phyloP scores from a whole-genome alignment of 2,888 invertebrate species.

The Trissoscelio sp. region DNA sequence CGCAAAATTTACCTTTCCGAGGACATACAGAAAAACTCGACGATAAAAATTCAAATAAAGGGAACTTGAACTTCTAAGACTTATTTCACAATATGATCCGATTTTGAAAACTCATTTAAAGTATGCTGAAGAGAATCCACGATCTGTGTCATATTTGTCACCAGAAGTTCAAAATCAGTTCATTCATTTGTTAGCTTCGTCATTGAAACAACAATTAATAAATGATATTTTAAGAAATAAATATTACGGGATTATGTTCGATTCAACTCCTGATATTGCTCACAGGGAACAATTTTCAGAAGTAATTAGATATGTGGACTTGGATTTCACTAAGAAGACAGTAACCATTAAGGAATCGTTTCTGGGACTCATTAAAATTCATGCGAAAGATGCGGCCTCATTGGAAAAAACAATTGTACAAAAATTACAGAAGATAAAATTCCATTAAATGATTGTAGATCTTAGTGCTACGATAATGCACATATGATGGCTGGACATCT shows the following conservation, averaged over 20 bases:
- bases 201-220: constrained; percentile 65
- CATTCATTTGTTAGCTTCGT: constrained; percentile 63
- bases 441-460: constrained; percentile 57
- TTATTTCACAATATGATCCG: constrained; percentile 50
- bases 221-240: constrained; percentile 67
- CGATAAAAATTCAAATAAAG: constrained; percentile 29
- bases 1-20: constrained; percentile 42
- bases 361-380: constrained; percentile 70
- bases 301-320: constrained; percentile 63
- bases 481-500: constrained; percentile 64
- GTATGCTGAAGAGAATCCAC: constrained; percentile 58
- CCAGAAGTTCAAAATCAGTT: constrained; percentile 71
- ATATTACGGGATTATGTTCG: constrained; percentile 70
- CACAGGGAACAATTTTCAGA: constrained; percentile 70
- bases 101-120: constrained; percentile 65
- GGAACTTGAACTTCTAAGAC: constrained; percentile 46
- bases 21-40: constrained; percentile 43
- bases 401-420: constrained; percentile 66
- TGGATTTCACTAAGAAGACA: constrained; percentile 67
- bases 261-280: constrained; percentile 69
- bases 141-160: constrained; percentile 69
- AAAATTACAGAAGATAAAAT: constrained; percentile 42
- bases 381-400: constrained; percentile 68
- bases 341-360: constrained; percentile 70
- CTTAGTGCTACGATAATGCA: constrained; percentile 70